These are phyloP conservation scores for Lepisosteus oculatus DNA, from an alignment of 2,113 vertebrate genomes.

Conservation along the genomic window DNA sequence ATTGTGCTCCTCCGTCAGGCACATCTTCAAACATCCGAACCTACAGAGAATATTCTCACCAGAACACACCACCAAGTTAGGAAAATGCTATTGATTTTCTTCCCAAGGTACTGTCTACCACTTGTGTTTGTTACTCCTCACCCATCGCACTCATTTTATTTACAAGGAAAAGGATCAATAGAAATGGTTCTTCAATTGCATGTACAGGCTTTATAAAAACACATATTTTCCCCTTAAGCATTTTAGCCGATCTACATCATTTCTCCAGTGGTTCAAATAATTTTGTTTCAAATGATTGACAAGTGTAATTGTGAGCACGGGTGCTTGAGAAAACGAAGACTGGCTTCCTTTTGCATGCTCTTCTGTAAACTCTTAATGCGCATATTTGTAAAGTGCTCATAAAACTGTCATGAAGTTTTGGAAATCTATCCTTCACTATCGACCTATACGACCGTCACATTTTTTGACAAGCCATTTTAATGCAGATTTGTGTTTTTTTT, in stretches of 20 bases:
- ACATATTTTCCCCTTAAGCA: slow-evolving; percentile 51
- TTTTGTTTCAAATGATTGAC: slow-evolving; percentile 68
- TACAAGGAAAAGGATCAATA: slow-evolving; percentile 63
- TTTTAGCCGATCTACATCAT: slow-evolving; percentile 54
- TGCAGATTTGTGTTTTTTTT: slow-evolving; percentile 17
- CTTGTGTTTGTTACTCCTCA: slow-evolving; percentile 66
- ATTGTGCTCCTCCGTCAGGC: slow-evolving; percentile 25
- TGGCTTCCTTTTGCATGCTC: neutral
- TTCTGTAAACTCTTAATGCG: slow-evolving; percentile 44
- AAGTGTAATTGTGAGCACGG: slow-evolving; percentile 64
- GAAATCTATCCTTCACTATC: slow-evolving; percentile 36
- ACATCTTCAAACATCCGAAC: slow-evolving; percentile 40
- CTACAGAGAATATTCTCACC: slow-evolving; percentile 58
- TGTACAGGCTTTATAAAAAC: slow-evolving; percentile 64
- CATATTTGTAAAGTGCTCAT: slow-evolving; percentile 44
- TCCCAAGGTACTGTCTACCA: slow-evolving; percentile 50
- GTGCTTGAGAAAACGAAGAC: slow-evolving; percentile 34
- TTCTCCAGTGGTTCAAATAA: slow-evolving; percentile 64
- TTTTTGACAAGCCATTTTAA: slow-evolving; percentile 34
- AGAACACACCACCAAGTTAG: slow-evolving; percentile 54
- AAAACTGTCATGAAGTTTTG: slow-evolving; percentile 41
- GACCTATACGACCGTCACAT: slow-evolving; percentile 36
- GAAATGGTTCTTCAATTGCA: slow-evolving; percentile 55
- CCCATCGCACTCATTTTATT: slow-evolving; percentile 62
- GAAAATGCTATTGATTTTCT: slow-evolving; percentile 63